Evolutionary conservation across 2,888 invertebrate genomes (phyloP), one percentile per base, ranked within the genome.

Genomic region (Pandemis heparana): DNA sequence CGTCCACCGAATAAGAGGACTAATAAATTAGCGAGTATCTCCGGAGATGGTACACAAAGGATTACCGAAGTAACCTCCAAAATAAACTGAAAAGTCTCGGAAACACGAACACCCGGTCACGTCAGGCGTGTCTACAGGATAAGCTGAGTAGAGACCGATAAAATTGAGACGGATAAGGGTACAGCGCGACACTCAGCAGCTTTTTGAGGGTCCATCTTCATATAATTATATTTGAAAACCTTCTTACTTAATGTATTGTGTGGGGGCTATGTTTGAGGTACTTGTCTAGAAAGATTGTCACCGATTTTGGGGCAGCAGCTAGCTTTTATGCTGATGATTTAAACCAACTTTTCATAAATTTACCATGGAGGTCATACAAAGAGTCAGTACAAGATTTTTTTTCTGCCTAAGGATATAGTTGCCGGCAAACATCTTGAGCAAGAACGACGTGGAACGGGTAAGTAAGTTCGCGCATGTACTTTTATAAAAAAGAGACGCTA

Each of bases 1-100:
- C 79, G 81, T 83, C 77, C 76, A 83, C 81, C 82, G 83, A 83
- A 83, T 80, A 85, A 87, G 85, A 87, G 85, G 85, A 86, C 84
- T 86, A 84, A 88, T 88, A 87, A 88, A 88, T 89, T 87, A 85
- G 53, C 41, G 70, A 53, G 53, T 60, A 61, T 41, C 65, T 65
- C 65, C 59, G 48, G 65, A 65, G 51, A 51, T 65, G 43, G 63
- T 75, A 75, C 72, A 75, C 46, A 74, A 74, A 72, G 71, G 69
- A 71, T 70, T 75, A 70, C 75, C 69, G 46, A 38, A 76, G 39
- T 74, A 79, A 83, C 79, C 80, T 82, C 77, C 76, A 79, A 80
- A 85, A 85, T 83, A 83, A 85, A 84, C 80, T 82, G 79, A 77
- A 77, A 83, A 82, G 80, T 82, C 59, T 63, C n/a, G 70, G 69